Evolutionary conservation across 2,797 vertebrate species (phyloP), one percentile per base, ranked within the genome.

Genomic region (Sebastes trivittatus): DNA sequence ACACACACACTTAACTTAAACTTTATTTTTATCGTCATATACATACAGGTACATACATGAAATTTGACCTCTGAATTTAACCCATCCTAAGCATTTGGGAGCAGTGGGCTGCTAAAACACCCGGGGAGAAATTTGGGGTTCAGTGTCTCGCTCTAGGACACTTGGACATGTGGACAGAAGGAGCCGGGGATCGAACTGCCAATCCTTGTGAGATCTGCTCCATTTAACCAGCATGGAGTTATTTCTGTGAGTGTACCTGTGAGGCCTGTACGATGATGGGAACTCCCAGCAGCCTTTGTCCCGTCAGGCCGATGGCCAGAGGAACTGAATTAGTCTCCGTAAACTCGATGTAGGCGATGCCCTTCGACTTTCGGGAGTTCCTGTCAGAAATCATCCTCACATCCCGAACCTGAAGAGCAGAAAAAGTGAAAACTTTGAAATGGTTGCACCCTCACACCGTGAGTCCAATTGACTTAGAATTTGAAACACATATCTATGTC

Each of bases 281-380:
- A 49, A 99, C 98, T 38, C 98, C 98, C 90, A 99, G 93, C 62
- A 99, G 97, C 79, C 98, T 97, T 85, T 99, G 98, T 7, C 98
- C 98, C 36, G 98, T 98, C 75, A 99, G 94, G 67, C 98, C 98
- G 82, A 99, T 99, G 73, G 98, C 98, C 87, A 99, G 94, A 86
- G 98, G 98, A 80, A 99, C 98, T 8, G 98, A 99, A 78, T 95
- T 98, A 58, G 97, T 95, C 87, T 99, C 98, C 27, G 98, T 96
- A 85, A 99, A 99, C 79, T 99, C 98, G n/a, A 99, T 98, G 80
- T 99, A 99, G 60, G 98, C 98, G 80, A 99, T 99, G 92, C 98
- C 98, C 93, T 99, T 99, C 6, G 98, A 99, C 83, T 97, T 96
- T 75, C 97, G 97, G n/a, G 98, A 99, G 94, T 99, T 99, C 91